phyloP scores from a whole-genome alignment of 2,797 vertebrate genomes.

The Pipistrellus nathusii region DNA sequence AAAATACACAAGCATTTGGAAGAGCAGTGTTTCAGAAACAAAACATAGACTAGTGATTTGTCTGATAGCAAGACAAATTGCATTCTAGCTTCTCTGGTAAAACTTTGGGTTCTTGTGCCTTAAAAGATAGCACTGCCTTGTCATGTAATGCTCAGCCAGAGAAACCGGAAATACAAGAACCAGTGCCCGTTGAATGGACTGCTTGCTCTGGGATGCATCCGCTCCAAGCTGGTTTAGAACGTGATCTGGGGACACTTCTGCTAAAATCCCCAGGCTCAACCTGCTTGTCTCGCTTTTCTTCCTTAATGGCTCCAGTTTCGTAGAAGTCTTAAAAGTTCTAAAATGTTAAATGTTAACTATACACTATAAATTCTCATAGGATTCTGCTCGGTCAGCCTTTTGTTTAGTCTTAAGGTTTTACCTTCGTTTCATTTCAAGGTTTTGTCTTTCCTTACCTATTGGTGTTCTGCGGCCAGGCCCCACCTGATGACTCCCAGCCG shows the following conservation, averaged over 20 bases:
- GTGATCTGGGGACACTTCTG: not conserved
- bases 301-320: constrained; percentile 79
- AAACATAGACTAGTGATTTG: constrained; percentile 1
- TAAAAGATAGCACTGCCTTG: not conserved
- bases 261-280: not conserved
- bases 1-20: constrained; percentile 49
- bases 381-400: constrained; percentile 8
- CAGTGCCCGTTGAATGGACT: not conserved
- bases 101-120: constrained; percentile 65
- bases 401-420: constrained; percentile 53
- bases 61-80: not conserved
- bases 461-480: constrained; percentile 2
- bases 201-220: constrained; percentile 14
- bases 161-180: not conserved
- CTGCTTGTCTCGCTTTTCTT: constrained; percentile 40
- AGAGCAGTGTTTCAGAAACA: constrained; percentile 67
- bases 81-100: constrained; percentile 3
- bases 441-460: constrained; percentile 27
- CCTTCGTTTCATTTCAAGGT: not conserved
- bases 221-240: not conserved
- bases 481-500: not conserved
- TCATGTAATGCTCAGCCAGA: not conserved
- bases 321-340: not conserved
- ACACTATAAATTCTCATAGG: constrained; percentile 36
- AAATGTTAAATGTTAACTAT: constrained; percentile 32